Evolutionary conservation across 2,888 invertebrate genomes (phyloP).

Genomic region (Aethes cnicana): DNA sequence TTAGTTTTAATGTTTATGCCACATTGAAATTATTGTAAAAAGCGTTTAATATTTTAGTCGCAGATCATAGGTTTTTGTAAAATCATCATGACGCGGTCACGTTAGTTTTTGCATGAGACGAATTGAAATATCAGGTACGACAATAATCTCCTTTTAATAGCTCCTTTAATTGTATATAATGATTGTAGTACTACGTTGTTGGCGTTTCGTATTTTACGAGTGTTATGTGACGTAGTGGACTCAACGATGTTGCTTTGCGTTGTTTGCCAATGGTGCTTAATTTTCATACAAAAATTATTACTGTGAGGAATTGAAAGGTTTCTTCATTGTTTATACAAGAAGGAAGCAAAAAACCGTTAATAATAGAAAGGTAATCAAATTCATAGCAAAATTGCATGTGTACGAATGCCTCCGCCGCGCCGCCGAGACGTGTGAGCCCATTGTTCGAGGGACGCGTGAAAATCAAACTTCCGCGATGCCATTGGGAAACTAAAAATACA

Average conservation of each 20-base stretch:
- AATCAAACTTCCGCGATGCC: slow-evolving; percentile 63
- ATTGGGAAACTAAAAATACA: slow-evolving; percentile 38
- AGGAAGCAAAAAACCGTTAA: slow-evolving; percentile 18
- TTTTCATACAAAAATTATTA: background rate
- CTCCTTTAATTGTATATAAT: no score
- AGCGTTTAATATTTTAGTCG: no score
- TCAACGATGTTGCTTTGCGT: no score
- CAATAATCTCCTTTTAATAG: no score
- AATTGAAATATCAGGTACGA: no score
- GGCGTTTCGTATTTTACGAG: no score
- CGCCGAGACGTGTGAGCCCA: slow-evolving; percentile 50
- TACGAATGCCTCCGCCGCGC: slow-evolving; percentile 44
- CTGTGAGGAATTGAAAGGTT: background rate
- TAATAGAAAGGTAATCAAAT: slow-evolving; percentile 57
- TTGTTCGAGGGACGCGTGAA: slow-evolving; percentile 59
- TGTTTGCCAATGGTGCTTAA: no score
- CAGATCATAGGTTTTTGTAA: no score
- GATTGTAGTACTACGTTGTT: no score
- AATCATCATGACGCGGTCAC: no score
- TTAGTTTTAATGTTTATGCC: slow-evolving; percentile 39
- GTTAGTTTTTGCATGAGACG: no score
- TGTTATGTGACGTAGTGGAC: no score
- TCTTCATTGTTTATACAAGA: background rate
- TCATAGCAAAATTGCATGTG: slow-evolving; percentile 49
- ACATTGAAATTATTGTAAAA: slow-evolving; percentile 33